These are phyloP conservation scores for Nephrotoma flavescens DNA, from an alignment of 2,888 invertebrate genomes.

Conservation along the genomic window DNA sequence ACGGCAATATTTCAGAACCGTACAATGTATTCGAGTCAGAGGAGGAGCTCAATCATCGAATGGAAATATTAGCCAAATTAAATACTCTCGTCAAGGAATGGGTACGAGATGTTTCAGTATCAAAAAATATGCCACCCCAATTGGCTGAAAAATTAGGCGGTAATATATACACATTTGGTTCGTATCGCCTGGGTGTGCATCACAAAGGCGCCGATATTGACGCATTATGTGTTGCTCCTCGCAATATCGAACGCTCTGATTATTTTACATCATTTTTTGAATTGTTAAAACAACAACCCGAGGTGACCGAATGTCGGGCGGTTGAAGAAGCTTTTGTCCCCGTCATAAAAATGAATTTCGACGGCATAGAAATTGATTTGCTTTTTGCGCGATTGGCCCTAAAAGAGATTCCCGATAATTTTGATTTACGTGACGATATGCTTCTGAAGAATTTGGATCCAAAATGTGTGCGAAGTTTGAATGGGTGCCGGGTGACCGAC, in stretches of 20 bases:
- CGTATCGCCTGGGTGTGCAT: conserved; percentile 89
- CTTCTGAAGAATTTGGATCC: conserved; percentile 89
- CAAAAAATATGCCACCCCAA: conserved; percentile 83
- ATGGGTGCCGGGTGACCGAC: conserved; percentile 97
- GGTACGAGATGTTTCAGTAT: conserved; percentile 79
- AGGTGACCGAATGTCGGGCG: conserved; percentile 70
- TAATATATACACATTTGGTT: conserved; percentile 99
- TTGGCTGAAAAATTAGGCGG: conserved; percentile 88
- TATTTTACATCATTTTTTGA: conserved; percentile 95
- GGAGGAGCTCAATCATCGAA: conserved; percentile 76
- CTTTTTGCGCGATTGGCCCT: conserved; percentile 87
- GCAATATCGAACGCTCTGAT: conserved; percentile 85
- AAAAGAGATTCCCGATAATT: conserved; percentile 86
- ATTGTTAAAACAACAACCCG: conserved; percentile 67
- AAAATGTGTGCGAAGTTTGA: conserved; percentile 91
- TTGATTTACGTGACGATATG: conserved; percentile 80
- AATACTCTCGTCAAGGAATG: conserved; percentile 86
- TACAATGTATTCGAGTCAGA: conserved; percentile 85
- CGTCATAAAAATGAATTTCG: conserved; percentile 97
- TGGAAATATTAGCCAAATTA: conserved; percentile 70
- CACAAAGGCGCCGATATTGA: conserved; percentile 98
- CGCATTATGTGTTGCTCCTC: conserved; percentile 92
- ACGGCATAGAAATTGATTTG: conserved; percentile 97
- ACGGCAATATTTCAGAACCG: conserved; percentile 41
- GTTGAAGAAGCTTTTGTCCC: conserved; percentile 99